Evolutionary conservation across 1,140 invertebrate genomes (phyloP).

Genomic region (Amphibalanus amphitrite): DNA sequence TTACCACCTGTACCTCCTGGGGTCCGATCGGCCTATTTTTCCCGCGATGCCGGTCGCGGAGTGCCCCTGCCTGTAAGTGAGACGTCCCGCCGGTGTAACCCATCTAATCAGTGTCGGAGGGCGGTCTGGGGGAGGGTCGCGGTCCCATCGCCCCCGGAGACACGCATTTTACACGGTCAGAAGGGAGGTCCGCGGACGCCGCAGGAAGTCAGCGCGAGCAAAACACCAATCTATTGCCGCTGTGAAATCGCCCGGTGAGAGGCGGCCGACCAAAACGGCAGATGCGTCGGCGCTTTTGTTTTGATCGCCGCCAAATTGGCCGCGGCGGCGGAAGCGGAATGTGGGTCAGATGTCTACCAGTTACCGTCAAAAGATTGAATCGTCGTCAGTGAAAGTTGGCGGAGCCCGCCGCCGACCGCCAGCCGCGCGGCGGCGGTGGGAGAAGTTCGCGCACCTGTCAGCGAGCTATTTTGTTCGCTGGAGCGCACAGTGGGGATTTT

Average conservation of each 20-base stretch:
- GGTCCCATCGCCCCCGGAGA: too few relatives aligned
- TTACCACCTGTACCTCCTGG: neutral
- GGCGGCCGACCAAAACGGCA: neutral
- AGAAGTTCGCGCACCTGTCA: neutral
- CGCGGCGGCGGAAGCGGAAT: neutral
- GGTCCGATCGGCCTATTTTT: neutral
- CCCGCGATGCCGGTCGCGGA: too few relatives aligned
- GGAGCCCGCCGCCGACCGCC: too few relatives aligned
- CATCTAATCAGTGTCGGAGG: neutral
- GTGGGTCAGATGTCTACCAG: neutral
- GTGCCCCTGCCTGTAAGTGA: neutral
- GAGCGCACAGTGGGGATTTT: too few relatives aligned
- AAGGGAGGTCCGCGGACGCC: too few relatives aligned
- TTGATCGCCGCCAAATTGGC: neutral
- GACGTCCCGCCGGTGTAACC: neutral
- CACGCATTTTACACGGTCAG: too few relatives aligned
- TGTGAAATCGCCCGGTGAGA: neutral
- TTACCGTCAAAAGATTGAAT: neutral
- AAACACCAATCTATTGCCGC: neutral
- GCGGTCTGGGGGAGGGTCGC: neutral
- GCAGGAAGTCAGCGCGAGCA: neutral
- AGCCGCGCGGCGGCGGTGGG: neutral
- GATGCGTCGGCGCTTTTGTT: neutral
- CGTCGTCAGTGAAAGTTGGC: neutral
- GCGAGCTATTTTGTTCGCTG: neutral